Conservation (phyloP, 2,113 vertebrate genomes). For the Peromyscus californicus region DNA sequence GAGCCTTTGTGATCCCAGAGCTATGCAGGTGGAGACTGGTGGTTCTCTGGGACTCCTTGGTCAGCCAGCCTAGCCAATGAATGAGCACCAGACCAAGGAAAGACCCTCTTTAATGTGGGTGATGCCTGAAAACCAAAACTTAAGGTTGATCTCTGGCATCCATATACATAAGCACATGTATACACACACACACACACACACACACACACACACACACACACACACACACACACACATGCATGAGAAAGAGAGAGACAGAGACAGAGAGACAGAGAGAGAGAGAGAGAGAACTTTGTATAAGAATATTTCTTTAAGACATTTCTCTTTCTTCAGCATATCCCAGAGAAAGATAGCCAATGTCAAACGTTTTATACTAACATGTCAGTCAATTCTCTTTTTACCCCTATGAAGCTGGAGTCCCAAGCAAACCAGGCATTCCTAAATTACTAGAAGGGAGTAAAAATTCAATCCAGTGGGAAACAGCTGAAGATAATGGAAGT, state of each 20-base stretch:
- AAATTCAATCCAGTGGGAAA: slow-evolving; percentile 87
- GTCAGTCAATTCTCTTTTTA: slow-evolving; percentile 63
- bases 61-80: background rate
- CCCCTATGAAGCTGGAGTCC: slow-evolving; percentile 85
- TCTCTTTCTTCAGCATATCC: background rate
- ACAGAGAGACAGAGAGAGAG: too few relatives aligned
- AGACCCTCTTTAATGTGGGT: background rate
- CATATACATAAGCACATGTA: background rate
- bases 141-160: background rate
- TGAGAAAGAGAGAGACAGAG: too few relatives aligned
- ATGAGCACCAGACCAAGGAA: background rate
- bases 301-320: slow-evolving; percentile 27
- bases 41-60: background rate
- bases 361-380: slow-evolving; percentile 20
- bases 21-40: background rate
- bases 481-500: slow-evolving; percentile 87
- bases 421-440: slow-evolving; percentile 87
- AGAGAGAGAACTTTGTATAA: background rate
- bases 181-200: too few relatives aligned
- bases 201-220: background rate
- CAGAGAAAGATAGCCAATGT: background rate
- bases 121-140: background rate
- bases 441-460: slow-evolving; percentile 80
- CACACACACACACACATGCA: background rate
- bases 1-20: background rate